Evolutionary conservation across 30 jellyfish, hydroid and myxozoan species (phyloP), one percentile per base, ranked within the genome.

Genomic region (Hydractinia symbiolongicarpus): DNA sequence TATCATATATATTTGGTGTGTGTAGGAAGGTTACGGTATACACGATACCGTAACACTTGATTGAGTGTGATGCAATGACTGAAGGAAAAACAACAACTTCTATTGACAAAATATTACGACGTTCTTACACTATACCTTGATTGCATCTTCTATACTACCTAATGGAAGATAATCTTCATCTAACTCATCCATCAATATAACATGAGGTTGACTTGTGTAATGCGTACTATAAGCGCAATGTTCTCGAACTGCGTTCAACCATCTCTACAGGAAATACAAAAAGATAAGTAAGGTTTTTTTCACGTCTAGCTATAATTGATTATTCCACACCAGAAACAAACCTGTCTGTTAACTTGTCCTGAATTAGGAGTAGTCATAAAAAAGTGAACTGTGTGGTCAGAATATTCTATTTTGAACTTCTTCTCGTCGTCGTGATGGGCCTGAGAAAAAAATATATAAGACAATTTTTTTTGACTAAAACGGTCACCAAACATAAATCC

Each of bases 201-300:
- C 79, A 81, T 93, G 99, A 5, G 99, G 99, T 84, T 88, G 95
- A 55, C 96, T 86, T 53, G 96, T 93, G 88, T 93, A 93, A 78
- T 93, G 99, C 15, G 99, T 93, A 66, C 99, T 93, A 81, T 93
- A 93, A 10, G 99, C 99, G 67, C 95, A 88, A 58, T 93, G 99
- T 60, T 93, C 96, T 66, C 77, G 82, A 19, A 93, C 56, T 44
- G 99, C 87, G 72, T 93, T 93, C 75, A 93, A 68, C 99, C 99
- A 93, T 60, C 96, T 77, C 99, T 93, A 62, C 10, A 66, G 9
- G 52, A 64, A 30, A 30, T 30, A 30, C 44, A 30, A 30, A 30
- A 64, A 64, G 74, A 64, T n/a, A 13, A 51, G 6, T 7, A 64
- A 64, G 40, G 69, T 11, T 6, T 8, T 64, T 64, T 64, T 7